Percentiles rank a stretch among this genome's conserved stretches.
These are phyloP conservation scores for Hepsetus odoe DNA, from an alignment of 2,113 vertebrate species.

Conservation along the genomic window DNA sequence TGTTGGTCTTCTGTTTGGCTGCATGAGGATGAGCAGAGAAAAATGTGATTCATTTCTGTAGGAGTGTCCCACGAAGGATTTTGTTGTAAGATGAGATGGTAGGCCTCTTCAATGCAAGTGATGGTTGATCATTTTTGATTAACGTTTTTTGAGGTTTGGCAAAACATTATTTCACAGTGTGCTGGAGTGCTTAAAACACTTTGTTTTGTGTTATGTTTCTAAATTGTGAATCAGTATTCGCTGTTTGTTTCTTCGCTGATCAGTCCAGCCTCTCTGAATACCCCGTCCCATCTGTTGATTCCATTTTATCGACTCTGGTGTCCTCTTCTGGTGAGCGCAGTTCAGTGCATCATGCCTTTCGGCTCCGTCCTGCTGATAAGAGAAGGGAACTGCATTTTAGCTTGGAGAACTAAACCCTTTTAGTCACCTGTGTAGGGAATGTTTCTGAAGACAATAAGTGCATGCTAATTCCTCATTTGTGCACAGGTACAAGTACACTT, in stretches of 20 bases:
- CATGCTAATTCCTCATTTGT: constrained; percentile 23
- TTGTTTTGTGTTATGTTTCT: not conserved
- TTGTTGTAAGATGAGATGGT: not conserved
- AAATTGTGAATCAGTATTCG: not conserved
- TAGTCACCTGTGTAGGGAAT: constrained; percentile 1
- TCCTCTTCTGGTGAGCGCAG: constrained; percentile 46
- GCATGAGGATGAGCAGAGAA: too few relatives aligned
- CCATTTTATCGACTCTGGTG: constrained; percentile 4
- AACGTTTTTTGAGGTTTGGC: too few relatives aligned
- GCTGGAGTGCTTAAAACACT: not conserved
- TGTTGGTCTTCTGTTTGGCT: not conserved
- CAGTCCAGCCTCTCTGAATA: not conserved
- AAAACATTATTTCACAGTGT: not conserved
- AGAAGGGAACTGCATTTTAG: constrained; percentile 24
- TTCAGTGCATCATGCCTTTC: constrained; percentile 2
- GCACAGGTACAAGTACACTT: constrained; percentile 1
- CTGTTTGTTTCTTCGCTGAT: not conserved
- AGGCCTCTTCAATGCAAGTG: not conserved
- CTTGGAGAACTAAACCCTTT: not conserved
- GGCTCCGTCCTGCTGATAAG: constrained; percentile 16
- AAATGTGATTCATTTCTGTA: too few relatives aligned
- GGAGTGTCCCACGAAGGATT: too few relatives aligned
- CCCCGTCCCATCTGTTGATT: not conserved
- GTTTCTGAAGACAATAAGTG: constrained; percentile 5
- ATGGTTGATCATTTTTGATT: too few relatives aligned